These are phyloP conservation scores for Dolichoris vasculosae DNA, from an alignment of 1,140 invertebrate species.

Conservation along the genomic window DNA sequence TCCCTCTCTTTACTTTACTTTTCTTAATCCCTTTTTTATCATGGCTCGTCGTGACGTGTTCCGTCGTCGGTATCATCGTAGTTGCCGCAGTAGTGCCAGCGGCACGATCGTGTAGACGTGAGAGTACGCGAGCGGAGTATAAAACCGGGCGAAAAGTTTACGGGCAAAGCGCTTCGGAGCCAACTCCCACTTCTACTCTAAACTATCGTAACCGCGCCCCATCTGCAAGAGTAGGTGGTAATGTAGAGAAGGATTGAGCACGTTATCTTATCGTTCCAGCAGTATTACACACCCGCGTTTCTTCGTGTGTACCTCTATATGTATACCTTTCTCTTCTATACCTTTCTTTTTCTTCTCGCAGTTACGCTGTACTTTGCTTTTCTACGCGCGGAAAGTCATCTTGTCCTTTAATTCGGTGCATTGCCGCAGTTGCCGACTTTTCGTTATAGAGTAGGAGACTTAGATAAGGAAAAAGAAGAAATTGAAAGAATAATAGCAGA, in stretches of 20 bases:
- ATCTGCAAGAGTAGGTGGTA: constrained; percentile 60
- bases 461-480: background rate
- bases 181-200: background rate
- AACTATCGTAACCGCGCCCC: constrained; percentile 51
- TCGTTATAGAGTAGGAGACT: background rate
- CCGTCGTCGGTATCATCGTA: background rate
- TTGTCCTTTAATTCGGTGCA: constrained; percentile 17
- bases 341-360: background rate
- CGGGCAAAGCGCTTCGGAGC: constrained; percentile 37
- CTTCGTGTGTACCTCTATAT: constrained; percentile 11
- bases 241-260: constrained; percentile 57
- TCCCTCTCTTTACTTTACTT: constrained; percentile 30
- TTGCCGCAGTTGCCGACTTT: background rate
- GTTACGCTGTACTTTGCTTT: background rate
- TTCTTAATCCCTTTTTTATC: constrained; percentile 54
- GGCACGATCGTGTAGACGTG: constrained; percentile 42
- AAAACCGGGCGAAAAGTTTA: constrained; percentile 52
- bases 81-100: background rate
- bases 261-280: constrained; percentile 60
- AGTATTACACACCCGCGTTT: constrained; percentile 27
- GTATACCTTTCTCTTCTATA: background rate
- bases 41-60: constrained; percentile 22
- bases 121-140: constrained; percentile 48
- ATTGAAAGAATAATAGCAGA: background rate
- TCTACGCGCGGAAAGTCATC: background rate